Conservation (phyloP, 37 sponge, comb jelly and placozoan species). For the Mnemiopsis leidyi region DNA sequence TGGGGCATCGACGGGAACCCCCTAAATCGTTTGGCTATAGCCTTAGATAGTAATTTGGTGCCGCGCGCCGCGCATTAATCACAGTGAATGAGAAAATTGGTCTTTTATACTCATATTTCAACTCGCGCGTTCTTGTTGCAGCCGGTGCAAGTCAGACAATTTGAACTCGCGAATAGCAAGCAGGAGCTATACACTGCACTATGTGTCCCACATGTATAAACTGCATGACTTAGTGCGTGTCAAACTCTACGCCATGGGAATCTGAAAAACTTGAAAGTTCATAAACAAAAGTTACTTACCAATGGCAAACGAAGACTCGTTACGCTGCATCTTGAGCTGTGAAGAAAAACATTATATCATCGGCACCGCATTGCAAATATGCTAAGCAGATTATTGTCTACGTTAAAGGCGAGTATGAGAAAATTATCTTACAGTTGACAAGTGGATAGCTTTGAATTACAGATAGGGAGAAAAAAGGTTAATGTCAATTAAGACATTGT, state of each 20-base stretch:
- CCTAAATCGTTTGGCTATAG: too few relatives aligned
- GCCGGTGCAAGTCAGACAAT: not conserved
- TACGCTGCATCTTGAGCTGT: conserved; percentile 48
- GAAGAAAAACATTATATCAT: not conserved
- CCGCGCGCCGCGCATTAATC: conserved; percentile 13
- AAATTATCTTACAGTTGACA: too few relatives aligned
- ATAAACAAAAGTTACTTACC: conserved; percentile 23
- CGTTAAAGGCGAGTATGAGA: too few relatives aligned
- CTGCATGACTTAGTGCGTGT: not conserved
- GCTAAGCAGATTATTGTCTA: not conserved
- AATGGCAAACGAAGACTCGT: not conserved
- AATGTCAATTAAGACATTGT: too few relatives aligned
- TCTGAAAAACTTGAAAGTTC: conserved; percentile 14
- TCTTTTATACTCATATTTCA: not conserved
- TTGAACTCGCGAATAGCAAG: not conserved
- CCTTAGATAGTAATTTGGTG: too few relatives aligned
- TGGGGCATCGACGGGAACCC: too few relatives aligned
- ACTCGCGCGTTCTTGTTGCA: too few relatives aligned
- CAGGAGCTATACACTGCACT: not conserved
- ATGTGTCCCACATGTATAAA: not conserved
- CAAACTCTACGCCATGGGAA: not conserved
- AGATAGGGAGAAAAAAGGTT: too few relatives aligned
- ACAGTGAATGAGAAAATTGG: not conserved
- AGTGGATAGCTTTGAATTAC: too few relatives aligned
- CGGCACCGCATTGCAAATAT: not conserved